These are phyloP conservation scores for Acropternis orthonyx DNA, from an alignment of 2,797 vertebrate species.

Conservation along the genomic window DNA sequence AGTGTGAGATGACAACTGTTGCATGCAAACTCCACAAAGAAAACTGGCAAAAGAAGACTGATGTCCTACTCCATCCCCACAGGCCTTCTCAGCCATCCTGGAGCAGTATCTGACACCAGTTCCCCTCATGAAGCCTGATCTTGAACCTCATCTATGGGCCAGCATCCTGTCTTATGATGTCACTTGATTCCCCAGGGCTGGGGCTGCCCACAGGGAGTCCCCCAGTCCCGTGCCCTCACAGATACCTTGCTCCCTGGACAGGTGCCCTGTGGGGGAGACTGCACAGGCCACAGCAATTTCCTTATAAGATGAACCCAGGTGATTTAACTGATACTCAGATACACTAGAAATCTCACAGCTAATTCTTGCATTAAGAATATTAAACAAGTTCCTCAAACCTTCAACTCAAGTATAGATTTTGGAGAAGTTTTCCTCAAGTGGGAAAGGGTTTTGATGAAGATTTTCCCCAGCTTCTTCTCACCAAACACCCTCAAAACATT, in stretches of 20 bases:
- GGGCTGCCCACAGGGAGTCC: background rate
- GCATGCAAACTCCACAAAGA: background rate
- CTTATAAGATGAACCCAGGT: background rate
- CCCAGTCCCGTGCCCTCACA: background rate
- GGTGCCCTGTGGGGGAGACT: background rate
- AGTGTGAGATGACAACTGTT: background rate
- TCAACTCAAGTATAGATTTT: background rate
- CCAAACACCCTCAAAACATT: background rate
- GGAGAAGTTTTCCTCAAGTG: background rate
- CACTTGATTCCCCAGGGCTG: background rate
- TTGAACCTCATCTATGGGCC: background rate
- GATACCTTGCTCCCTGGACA: background rate
- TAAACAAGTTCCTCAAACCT: background rate
- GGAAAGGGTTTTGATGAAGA: background rate
- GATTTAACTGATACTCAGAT: background rate
- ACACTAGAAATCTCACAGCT: background rate
- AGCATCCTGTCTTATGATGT: background rate
- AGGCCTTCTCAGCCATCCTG: background rate
- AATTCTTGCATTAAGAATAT: background rate
- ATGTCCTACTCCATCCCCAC: background rate
- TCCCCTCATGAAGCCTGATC: background rate
- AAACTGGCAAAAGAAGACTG: background rate
- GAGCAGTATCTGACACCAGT: background rate
- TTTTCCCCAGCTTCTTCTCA: background rate
- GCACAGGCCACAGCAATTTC: background rate